phyloP scores from a whole-genome alignment of 2,113 vertebrate genomes.

The Bombycilla garrulus region DNA sequence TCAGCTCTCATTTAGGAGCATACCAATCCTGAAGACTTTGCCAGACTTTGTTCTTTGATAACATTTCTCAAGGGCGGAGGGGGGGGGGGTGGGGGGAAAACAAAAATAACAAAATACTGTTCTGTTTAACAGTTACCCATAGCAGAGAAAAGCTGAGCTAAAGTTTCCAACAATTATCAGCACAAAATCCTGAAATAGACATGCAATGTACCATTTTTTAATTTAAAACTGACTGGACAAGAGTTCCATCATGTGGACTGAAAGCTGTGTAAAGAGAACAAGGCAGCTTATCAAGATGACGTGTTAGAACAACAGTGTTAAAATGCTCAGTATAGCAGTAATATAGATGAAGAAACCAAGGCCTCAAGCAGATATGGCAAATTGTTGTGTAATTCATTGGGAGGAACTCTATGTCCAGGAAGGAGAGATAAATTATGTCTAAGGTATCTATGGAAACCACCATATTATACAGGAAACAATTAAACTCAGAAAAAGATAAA shows the following conservation, averaged over 20 bases:
- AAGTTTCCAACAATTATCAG: conserved; percentile 48
- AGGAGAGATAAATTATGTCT: background rate
- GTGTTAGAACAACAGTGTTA: background rate
- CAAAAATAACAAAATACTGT: conserved; percentile 40
- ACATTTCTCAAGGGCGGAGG: background rate
- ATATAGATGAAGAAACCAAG: background rate
- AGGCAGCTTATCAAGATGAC: background rate
- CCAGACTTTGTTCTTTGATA: conserved; percentile 50
- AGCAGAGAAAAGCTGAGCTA: conserved; percentile 34
- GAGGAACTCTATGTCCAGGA: background rate
- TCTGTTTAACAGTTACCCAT: conserved; percentile 38
- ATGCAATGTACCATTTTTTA: background rate
- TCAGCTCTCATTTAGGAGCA: background rate
- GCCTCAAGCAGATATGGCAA: background rate
- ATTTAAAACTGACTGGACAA: background rate
- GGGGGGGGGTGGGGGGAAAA: background rate
- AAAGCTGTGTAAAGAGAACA: background rate
- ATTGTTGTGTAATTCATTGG: background rate
- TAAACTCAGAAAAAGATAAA: background rate
- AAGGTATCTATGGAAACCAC: conserved; percentile 37
- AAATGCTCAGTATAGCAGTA: background rate
- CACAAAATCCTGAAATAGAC: background rate
- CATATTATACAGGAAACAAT: conserved; percentile 22
- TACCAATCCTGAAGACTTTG: background rate
- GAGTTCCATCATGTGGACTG: background rate